Evolutionary conservation across 2,888 invertebrate genomes (phyloP), one percentile per base, ranked within the genome.

Genomic region (Diarsia brunnea): DNA sequence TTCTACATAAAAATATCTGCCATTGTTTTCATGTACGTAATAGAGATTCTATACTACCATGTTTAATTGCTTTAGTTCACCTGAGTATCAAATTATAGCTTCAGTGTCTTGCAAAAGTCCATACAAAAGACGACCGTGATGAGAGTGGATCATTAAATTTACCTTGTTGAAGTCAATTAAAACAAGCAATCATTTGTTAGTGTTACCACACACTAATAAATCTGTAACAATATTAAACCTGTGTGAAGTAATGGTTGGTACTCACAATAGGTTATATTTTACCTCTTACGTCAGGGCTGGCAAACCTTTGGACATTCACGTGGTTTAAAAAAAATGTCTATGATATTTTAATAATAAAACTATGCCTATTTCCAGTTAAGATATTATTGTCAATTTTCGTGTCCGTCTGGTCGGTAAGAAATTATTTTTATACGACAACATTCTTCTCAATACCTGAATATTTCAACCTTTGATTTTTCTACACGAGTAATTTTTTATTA

Each of bases 161-260:
- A 55, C 5, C 38, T 67, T 64, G 47, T 49, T 43, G 4, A 31
- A 78, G 47, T 64, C 47, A 72, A 72, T 80, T 80, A 71, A 82
- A 72, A 78, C 78, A 31, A 43, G 68, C 24, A 43, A 19, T n/a
- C 0, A 51, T 68, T 60, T 55, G 49, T 51, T 43, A 60, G 47
- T 78, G 4, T 81, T 81, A 2, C 84, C 73, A 73, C 79, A 84
- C 27, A 14, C 45, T 55, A 60, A 84, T 84, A 83, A 73, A 73
- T 73, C 55, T 73, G 79, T 67, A 51, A 66, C 31, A 68, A 49
- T 53, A 83, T 78, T 55, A 76, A 31, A 73, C 7, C 31, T 73
- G 69, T 81, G 84, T 4, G 79, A 81, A 79, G 81, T 73, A 84
- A 73, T 73, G 58, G 79, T 84, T 66, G 51, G 55, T 69, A 45